phyloP scores from a whole-genome alignment of 2,113 vertebrate species.

The Dunckerocampus dactyliophorus region DNA sequence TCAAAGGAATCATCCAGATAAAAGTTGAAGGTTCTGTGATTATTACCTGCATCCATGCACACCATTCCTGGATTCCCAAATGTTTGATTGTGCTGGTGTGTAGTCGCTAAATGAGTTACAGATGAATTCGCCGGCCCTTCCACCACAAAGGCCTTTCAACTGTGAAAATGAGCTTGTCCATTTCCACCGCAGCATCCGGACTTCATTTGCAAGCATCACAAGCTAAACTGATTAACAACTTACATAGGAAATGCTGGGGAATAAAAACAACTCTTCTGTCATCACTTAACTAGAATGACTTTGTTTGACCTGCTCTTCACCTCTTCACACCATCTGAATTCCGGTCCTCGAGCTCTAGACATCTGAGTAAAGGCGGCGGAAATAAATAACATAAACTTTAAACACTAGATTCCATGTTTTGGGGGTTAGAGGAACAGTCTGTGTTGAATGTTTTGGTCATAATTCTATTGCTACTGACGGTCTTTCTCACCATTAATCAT shows the following conservation, averaged over 20 bases:
- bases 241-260: conserved; percentile 28
- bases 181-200: conserved; percentile 44
- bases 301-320: background rate
- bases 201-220: conserved; percentile 19
- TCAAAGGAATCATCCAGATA: no score
- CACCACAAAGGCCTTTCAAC: conserved; percentile 12
- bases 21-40: background rate
- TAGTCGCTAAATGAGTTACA: conserved; percentile 42
- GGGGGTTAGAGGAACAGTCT: background rate
- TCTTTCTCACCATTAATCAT: no score
- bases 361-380: background rate
- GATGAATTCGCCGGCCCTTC: conserved; percentile 20
- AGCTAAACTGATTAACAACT: conserved; percentile 22
- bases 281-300: background rate
- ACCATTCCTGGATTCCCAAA: background rate
- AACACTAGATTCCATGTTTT: background rate
- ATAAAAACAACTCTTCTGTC: conserved; percentile 1
- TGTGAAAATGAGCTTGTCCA: conserved; percentile 26
- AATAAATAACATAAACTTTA: background rate
- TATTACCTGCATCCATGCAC: background rate
- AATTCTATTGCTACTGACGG: no score
- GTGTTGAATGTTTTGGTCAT: no score
- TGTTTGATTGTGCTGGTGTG: conserved; percentile 3
- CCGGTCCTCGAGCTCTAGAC: background rate
- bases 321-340: background rate